Evolutionary conservation across 2,888 invertebrate species (phyloP).

Genomic region (Hydropsyche betteni): DNA sequence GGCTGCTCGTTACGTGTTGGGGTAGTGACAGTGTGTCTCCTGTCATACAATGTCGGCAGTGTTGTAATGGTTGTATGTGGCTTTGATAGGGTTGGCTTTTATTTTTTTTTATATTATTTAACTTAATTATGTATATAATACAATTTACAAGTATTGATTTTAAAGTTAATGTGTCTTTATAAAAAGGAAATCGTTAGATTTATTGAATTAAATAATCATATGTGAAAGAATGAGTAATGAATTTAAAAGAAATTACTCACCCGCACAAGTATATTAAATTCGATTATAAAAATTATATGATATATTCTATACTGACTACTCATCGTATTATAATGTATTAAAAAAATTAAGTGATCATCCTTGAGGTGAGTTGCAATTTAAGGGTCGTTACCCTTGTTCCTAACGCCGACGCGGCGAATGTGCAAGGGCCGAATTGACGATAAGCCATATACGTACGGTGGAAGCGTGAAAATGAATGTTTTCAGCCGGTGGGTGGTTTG

Average conservation of each 20-base stretch:
- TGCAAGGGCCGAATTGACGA: slow-evolving; percentile 38
- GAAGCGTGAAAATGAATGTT: slow-evolving; percentile 45
- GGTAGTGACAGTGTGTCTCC: slow-evolving; percentile 28
- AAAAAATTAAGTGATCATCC: not conserved
- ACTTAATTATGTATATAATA: no score
- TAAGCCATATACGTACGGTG: slow-evolving; percentile 39
- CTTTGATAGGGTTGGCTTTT: not conserved
- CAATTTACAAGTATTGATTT: not conserved
- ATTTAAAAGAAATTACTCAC: no score
- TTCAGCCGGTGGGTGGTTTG: slow-evolving; percentile 21
- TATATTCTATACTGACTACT: no score
- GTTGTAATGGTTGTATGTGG: not conserved
- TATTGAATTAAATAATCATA: no score
- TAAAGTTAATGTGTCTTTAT: not conserved
- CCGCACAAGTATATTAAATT: no score
- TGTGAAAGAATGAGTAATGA: no score
- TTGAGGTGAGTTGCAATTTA: slow-evolving; percentile 38
- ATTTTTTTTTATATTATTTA: no score
- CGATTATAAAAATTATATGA: no score
- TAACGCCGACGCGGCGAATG: slow-evolving; percentile 17
- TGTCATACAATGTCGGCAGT: slow-evolving; percentile 12
- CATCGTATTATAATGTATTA: no score
- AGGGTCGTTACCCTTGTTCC: not conserved
- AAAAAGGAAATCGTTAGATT: no score
- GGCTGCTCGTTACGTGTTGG: slow-evolving; percentile 15